phyloP scores from a whole-genome alignment of 1,140 invertebrate species.

The Pectinophora gossypiella region DNA sequence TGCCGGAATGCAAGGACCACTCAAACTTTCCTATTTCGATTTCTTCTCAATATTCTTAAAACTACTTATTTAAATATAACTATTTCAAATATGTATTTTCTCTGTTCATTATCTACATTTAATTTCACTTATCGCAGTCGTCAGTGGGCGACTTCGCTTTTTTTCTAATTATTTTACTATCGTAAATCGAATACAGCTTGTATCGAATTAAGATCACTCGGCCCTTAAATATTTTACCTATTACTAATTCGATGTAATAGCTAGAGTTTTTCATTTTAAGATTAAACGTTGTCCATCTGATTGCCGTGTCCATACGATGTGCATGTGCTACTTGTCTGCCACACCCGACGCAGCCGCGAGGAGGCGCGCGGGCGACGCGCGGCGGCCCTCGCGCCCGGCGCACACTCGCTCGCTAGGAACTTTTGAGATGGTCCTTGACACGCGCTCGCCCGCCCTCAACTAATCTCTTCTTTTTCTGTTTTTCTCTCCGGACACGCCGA shows the following conservation, averaged over 20 bases:
- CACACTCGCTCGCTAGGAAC: constrained; percentile 80
- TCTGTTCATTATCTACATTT: constrained; percentile 23
- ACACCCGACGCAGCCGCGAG: constrained; percentile 24
- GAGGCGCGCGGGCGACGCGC: constrained; percentile 21
- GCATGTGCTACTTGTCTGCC: constrained; percentile 66
- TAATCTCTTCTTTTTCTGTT: constrained; percentile 72
- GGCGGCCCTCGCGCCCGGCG: constrained; percentile 11
- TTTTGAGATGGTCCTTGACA: constrained; percentile 98
- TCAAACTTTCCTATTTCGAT: constrained; percentile 81
- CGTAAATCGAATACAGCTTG: constrained; percentile 40
- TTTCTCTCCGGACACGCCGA: constrained; percentile 65
- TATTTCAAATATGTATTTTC: constrained; percentile 29
- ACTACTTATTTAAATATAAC: constrained; percentile 26
- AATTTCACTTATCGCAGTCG: constrained; percentile 19
- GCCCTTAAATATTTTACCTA: constrained; percentile 50
- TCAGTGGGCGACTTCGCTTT: constrained; percentile 24
- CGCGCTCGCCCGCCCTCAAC: constrained; percentile 67
- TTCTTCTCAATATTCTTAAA: constrained; percentile 41
- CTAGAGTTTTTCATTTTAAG: constrained; percentile 62
- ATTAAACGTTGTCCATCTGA: constrained; percentile 54
- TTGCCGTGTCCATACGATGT: constrained; percentile 53
- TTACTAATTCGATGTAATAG: constrained; percentile 72
- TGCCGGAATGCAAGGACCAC: constrained; percentile 80
- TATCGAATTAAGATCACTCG: constrained; percentile 43
- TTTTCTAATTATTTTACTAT: constrained; percentile 25